phyloP scores from a whole-genome alignment of 2,113 vertebrate species.

The Morone saxatilis region DNA sequence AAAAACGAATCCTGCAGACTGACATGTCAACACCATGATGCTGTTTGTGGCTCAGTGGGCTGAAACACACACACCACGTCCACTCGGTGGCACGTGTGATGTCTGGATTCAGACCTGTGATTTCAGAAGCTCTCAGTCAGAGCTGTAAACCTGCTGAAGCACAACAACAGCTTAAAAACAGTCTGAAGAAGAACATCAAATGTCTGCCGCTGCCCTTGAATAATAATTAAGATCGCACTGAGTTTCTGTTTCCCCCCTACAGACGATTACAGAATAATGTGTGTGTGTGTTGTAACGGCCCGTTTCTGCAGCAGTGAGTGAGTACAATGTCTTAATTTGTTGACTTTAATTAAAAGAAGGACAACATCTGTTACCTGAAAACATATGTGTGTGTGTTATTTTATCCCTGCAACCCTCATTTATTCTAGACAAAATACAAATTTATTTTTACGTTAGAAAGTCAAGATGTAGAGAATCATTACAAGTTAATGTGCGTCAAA shows the following conservation, averaged over 20 bases:
- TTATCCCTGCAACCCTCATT: neutral
- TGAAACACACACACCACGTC: conserved; percentile 10
- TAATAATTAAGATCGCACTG: conserved; percentile 37
- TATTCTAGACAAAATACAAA: neutral
- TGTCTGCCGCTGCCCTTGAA: conserved; percentile 44
- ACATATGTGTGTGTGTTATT: neutral
- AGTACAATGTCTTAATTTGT: conserved; percentile 61
- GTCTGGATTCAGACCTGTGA: conserved; percentile 23
- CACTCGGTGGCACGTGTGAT: neutral
- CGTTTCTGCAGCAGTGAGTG: conserved; percentile 49
- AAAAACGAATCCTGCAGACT: neutral
- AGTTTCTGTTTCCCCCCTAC: conserved; percentile 21
- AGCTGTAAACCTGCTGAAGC: neutral
- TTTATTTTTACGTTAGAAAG: conserved; percentile 5
- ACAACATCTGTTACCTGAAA: conserved; percentile 68
- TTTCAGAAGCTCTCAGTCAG: conserved; percentile 23
- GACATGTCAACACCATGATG: conserved; percentile 5
- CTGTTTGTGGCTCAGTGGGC: conserved; percentile 22
- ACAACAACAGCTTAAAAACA: conserved; percentile 28
- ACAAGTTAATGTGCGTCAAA: neutral
- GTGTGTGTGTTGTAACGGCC: conserved; percentile 7
- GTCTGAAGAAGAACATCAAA: conserved; percentile 18
- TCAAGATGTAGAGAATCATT: neutral
- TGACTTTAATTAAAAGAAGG: conserved; percentile 68
- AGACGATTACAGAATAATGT: conserved; percentile 37